Base-by-base conservation (phyloP, 1,140 invertebrate genomes). In the Lasaia peninsularis region DNA sequence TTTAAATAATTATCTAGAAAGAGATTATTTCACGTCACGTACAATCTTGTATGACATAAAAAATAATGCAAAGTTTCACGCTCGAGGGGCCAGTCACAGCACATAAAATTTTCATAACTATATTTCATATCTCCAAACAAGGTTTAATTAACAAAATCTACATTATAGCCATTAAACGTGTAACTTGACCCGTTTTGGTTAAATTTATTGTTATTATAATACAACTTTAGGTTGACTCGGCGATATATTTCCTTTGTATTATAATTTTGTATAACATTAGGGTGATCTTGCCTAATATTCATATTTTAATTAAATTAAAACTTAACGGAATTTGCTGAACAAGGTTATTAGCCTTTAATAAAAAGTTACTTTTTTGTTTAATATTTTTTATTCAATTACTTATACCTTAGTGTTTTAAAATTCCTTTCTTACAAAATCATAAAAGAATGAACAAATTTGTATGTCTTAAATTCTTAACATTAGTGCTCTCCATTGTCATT, bases 81-180 rank as follows among this genome's bases (percentile, higher is more conserved):
- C 37, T 44, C 7, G 37, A 44, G 10, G 37, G 9, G 37, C 37
- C 18, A 44, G 37, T 44, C 37, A 44, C 37, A 44, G 7, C 37
- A 44, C 37, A 44, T 44, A 44, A 44, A 44, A 44, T 18, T 44
- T 44, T 18, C 14, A 44, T 16, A 44, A 18, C 37, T 44, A 44
- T 44, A 44, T 44, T 44, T 16, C 18, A 44, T 44, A 20, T 44
- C 37, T 44, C 18, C 18, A 44, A 44, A 44, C 37, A 44, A 44
- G 37, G 37, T 44, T 44, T 44, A 44, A 44, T 44, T 44, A 44
- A 44, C 37, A 16, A 44, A 44, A 44, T 44, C n/a, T 44, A 44
- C 16, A 16, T 44, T 44, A 44, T 20, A 44, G 18, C 16, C 16
- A 40, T 16, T 16, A 3, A 16, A 18, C 37, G 10, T 44, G 9